These are phyloP conservation scores for Isotomurus palustris DNA, from an alignment of 2,888 invertebrate genomes.

Conservation along the genomic window DNA sequence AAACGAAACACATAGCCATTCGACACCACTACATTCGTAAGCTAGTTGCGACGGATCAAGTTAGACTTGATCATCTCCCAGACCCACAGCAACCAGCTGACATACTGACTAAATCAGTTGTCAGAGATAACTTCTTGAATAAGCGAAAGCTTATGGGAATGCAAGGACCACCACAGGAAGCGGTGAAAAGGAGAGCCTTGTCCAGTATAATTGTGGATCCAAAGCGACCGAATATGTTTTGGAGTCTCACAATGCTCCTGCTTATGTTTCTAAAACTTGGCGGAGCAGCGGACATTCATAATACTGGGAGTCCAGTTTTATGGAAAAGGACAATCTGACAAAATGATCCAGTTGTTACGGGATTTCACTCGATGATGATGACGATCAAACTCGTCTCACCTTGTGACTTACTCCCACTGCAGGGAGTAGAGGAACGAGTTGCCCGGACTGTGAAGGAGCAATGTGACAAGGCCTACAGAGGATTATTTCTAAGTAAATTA, in stretches of 20 bases:
- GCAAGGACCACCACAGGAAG: not conserved
- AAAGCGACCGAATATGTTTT: not conserved
- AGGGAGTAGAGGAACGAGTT: not conserved
- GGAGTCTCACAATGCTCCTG: not conserved
- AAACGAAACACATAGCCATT: too few species aligned
- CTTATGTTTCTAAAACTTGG: not conserved
- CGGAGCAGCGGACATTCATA: not conserved
- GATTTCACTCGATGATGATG: not conserved
- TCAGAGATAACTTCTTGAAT: not conserved
- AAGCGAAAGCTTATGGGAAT: not conserved
- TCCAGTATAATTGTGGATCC: not conserved
- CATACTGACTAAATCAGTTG: constrained; percentile 3
- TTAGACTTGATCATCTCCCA: constrained; percentile 1
- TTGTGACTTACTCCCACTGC: not conserved
- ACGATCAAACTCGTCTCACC: not conserved
- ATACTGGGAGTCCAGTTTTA: constrained; percentile 1
- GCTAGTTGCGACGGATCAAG: constrained; percentile 6
- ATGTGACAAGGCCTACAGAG: not conserved
- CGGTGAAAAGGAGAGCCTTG: not conserved
- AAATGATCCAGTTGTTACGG: constrained; percentile 2
- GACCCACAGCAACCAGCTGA: constrained; percentile 5
- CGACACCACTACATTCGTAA: constrained; percentile 31
- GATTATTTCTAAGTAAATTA: not conserved
- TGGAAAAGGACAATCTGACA: constrained; percentile 10
- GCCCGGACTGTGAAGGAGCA: not conserved